Conservation (phyloP, 30 jellyfish, hydroid and myxozoan species). For the Rhopilema esculentum region DNA sequence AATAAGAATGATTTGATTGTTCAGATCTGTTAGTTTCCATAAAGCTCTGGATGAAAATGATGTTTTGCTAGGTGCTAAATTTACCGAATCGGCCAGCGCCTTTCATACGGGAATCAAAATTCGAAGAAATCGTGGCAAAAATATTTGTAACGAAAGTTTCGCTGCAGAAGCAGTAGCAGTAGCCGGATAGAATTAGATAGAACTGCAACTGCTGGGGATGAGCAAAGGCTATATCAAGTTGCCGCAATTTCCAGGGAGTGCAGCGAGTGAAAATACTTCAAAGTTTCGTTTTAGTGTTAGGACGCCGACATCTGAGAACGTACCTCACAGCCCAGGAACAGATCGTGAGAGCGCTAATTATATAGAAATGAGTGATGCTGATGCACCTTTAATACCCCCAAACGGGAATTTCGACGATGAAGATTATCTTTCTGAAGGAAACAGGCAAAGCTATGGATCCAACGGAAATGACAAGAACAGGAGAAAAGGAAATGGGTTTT, state of each 20-base stretch:
- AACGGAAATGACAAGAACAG: conserved; percentile 55
- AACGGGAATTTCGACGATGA: conserved; percentile 88
- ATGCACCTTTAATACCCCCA: conserved; percentile 58
- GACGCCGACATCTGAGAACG: conserved; percentile 60
- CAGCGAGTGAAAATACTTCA: conserved; percentile 38
- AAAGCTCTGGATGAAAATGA: no score
- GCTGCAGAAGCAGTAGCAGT: neutral
- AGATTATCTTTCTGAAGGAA: conserved; percentile 94
- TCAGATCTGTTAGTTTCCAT: no score
- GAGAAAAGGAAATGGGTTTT: conserved; percentile 56
- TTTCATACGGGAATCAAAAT: no score
- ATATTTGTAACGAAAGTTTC: neutral
- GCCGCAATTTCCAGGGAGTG: conserved; percentile 62
- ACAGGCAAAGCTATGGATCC: conserved; percentile 81
- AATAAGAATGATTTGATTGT: no score
- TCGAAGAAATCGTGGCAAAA: neutral
- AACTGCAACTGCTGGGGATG: conserved; percentile 31
- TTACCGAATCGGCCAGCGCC: no score
- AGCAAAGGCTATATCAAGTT: conserved; percentile 56
- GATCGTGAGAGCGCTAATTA: conserved; percentile 25
- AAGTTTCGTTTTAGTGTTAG: conserved; percentile 41
- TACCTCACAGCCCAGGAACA: conserved; percentile 11
- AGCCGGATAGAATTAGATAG: neutral
- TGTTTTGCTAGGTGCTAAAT: no score
- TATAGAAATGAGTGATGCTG: conserved; percentile 63